Evolutionary conservation across 92 coral and sea anemone genomes (phyloP), one percentile per base, ranked within the genome.

Genomic region (Umimayanthus kanabou): DNA sequence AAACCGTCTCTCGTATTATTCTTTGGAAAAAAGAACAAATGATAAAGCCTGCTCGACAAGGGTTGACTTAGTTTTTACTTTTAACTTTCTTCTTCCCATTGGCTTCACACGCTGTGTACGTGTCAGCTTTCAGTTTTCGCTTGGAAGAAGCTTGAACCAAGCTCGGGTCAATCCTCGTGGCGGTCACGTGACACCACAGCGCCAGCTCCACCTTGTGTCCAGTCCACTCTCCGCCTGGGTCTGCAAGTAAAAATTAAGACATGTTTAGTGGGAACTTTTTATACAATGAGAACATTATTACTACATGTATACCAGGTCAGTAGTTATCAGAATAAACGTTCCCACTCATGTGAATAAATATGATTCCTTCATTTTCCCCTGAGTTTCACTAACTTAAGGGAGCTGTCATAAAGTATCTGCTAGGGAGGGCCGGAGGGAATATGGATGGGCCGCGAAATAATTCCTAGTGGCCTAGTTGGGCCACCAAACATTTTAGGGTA

Each of bases 191-290:
- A 3, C 97, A 88, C 99, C 99, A 97, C 73, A 97, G 88, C 33
- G 97, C 90, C 40, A 97, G 81, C 77, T 97, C 99, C 33, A 95
- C 90, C 87, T 97, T 97, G 85, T 97, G 99, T 73, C 91, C 99
- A 66, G 95, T 93, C 99, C 99, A 97, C 5, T 91, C 82, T 16
- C 94, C 96, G 70, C 85, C 66, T 2, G 99, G 92, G 40, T 94
- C 99, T 97, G 42, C 22, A 66, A 33, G 37, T 40, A 65, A 40
- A 82, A 87, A 28, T 25, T 4, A 50, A 79, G 15, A 57, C 23
- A 73, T 7, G 50, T 47, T 42, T 47, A 47, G 50, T 47, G 11
- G 50, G 10, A 47, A 6, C 6, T 18, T 39, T 30, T 29, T 29
- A 82, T 4, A 28, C 15, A 11, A 20, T 47, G 30, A 23, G 33